Conservation (phyloP, 2,888 invertebrate species). For the Phoenoteleia sp. region DNA sequence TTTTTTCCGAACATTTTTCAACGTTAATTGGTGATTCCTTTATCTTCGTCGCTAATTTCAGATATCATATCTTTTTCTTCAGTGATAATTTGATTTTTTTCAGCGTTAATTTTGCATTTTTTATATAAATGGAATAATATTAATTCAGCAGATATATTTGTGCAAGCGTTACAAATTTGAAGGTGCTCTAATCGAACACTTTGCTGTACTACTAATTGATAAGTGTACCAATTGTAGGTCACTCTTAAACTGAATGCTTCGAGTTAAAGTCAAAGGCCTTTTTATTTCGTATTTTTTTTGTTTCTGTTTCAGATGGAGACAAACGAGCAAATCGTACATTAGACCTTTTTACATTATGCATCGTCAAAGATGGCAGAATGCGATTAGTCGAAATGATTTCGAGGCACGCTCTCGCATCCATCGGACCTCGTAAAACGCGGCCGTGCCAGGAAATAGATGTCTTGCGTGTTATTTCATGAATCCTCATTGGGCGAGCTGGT, state of each 20-base stretch:
- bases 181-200: slow-evolving; percentile 2
- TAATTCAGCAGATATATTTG: not conserved
- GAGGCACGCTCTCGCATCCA: slow-evolving; percentile 69
- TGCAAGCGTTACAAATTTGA: slow-evolving; percentile 18
- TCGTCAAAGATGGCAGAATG: slow-evolving; percentile 56
- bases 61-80: too few relatives aligned
- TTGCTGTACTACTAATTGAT: slow-evolving; percentile 16
- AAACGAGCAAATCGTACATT: slow-evolving; percentile 59
- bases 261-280: slow-evolving; percentile 33
- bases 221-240: slow-evolving; percentile 31
- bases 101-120: too few relatives aligned
- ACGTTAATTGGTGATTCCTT: too few relatives aligned
- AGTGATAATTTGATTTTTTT: too few relatives aligned
- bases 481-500: slow-evolving; percentile 58
- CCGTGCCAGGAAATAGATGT: slow-evolving; percentile 68
- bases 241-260: slow-evolving; percentile 18
- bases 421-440: slow-evolving; percentile 66
- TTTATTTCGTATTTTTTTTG: slow-evolving; percentile 26
- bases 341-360: slow-evolving; percentile 63
- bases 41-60: too few relatives aligned
- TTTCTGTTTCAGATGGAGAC: slow-evolving; percentile 56
- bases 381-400: slow-evolving; percentile 68
- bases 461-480: slow-evolving; percentile 64
- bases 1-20: too few relatives aligned
- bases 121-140: not conserved